These are phyloP conservation scores for Pseudorhombus dupliciocellatus DNA, from an alignment of 2,113 vertebrate species.

Conservation along the genomic window DNA sequence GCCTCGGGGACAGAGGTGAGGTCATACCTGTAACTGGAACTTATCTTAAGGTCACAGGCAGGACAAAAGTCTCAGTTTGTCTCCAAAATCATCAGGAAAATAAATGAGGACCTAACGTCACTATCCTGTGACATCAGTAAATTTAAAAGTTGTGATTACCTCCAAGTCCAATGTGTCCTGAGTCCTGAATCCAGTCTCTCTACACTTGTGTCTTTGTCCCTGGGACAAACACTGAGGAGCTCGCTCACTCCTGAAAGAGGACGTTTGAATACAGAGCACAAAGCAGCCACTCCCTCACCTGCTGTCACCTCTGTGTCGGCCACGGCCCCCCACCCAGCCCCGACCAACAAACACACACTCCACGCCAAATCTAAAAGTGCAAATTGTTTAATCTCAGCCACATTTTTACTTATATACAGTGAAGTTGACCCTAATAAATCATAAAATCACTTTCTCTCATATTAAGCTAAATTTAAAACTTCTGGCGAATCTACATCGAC, in stretches of 20 bases:
- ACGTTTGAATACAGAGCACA: constrained; percentile 70
- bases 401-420: constrained; percentile 82
- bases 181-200: not conserved
- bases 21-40: constrained; percentile 22
- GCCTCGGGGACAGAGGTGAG: constrained; percentile 9
- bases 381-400: constrained; percentile 84
- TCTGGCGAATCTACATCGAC: constrained; percentile 46
- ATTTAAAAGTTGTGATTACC: constrained; percentile 22
- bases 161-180: not conserved
- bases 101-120: no score
- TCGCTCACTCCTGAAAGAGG: not conserved
- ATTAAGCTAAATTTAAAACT: constrained; percentile 62
- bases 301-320: constrained; percentile 1
- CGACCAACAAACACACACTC: constrained; percentile 28
- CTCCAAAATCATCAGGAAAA: no score
- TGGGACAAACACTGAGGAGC: not conserved
- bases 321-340: not conserved
- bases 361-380: constrained; percentile 77
- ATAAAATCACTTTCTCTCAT: constrained; percentile 64
- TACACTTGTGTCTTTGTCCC: not conserved
- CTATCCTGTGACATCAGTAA: not conserved
- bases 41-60: constrained; percentile 15
- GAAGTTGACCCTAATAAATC: constrained; percentile 75
- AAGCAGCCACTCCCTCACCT: constrained; percentile 3
- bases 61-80: no score